Evolutionary conservation across 2,797 vertebrate genomes (phyloP).

Genomic region (Dryobates pubescens): DNA sequence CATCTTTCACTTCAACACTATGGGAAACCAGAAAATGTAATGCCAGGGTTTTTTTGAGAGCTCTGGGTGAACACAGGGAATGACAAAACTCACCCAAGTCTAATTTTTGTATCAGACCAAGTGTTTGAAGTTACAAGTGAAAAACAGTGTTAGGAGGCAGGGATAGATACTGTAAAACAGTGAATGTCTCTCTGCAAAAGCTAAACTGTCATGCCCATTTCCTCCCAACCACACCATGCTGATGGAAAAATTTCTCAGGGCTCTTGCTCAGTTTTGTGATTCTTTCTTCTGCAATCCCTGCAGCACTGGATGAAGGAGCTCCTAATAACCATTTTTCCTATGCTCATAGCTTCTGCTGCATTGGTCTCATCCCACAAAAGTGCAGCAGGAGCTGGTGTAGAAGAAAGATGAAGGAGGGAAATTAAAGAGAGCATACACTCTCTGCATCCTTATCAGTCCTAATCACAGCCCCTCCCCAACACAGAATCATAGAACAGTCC

Average conservation of each 20-base stretch:
- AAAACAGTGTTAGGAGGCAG: background rate
- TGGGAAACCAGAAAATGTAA: background rate
- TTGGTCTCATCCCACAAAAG: background rate
- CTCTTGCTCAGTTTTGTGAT: background rate
- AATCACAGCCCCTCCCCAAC: background rate
- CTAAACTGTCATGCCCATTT: background rate
- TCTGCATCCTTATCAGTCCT: background rate
- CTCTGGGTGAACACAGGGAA: background rate
- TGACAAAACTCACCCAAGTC: constrained; percentile 13
- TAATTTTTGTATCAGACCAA: background rate
- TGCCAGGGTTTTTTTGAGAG: background rate
- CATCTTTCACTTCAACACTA: constrained; percentile 22
- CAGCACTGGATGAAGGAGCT: background rate
- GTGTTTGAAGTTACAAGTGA: background rate
- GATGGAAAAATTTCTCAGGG: background rate
- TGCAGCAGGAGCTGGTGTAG: background rate
- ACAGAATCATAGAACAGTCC: no score
- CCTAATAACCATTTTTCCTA: background rate
- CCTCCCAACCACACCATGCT: rapidly evolving
- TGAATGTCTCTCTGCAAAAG: background rate
- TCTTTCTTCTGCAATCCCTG: background rate
- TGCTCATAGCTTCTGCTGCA: background rate
- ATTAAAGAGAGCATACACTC: background rate
- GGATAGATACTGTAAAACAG: background rate
- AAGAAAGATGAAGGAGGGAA: background rate